Evolutionary conservation across 2,797 vertebrate genomes (phyloP).

Genomic region (Malacoraja senta): DNA sequence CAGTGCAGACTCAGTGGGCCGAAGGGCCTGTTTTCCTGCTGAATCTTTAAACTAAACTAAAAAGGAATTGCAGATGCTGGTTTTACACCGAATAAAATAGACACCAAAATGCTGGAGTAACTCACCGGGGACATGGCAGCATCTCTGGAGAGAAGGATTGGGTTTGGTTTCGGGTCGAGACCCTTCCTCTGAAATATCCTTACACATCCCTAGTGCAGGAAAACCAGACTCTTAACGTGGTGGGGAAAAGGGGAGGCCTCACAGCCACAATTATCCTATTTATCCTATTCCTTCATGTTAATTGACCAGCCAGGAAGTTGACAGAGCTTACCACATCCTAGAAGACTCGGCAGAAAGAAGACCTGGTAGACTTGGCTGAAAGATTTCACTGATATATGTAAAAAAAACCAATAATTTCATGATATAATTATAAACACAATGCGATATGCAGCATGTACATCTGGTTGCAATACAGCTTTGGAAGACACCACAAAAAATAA

Average conservation of each 20-base stretch:
- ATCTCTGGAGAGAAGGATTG: too few species aligned
- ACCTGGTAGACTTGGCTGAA: neutral
- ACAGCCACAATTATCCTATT: neutral
- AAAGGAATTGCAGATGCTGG: too few species aligned
- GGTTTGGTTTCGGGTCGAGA: too few species aligned
- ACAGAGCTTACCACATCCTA: neutral
- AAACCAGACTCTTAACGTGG: neutral
- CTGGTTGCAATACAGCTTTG: slow-evolving; percentile 25
- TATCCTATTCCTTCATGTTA: neutral
- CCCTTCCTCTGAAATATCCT: too few species aligned
- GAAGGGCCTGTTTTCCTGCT: too few species aligned
- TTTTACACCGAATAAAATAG: too few species aligned
- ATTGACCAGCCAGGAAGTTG: neutral
- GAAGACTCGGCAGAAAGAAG: too few species aligned
- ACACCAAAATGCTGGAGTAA: too few species aligned
- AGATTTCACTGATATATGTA: too few species aligned
- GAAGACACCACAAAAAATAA: neutral
- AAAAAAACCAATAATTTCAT: neutral
- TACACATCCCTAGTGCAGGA: neutral
- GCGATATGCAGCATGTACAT: neutral
- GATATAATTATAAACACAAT: neutral
- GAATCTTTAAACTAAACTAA: too few species aligned
- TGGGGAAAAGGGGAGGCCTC: neutral
- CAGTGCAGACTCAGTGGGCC: too few species aligned
- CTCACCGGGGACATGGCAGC: too few species aligned